Percentiles rank a stretch among this genome's conserved stretches.
Evolutionary conservation across 2,888 invertebrate genomes (phyloP).

Genomic region (Ectobius pallidus): DNA sequence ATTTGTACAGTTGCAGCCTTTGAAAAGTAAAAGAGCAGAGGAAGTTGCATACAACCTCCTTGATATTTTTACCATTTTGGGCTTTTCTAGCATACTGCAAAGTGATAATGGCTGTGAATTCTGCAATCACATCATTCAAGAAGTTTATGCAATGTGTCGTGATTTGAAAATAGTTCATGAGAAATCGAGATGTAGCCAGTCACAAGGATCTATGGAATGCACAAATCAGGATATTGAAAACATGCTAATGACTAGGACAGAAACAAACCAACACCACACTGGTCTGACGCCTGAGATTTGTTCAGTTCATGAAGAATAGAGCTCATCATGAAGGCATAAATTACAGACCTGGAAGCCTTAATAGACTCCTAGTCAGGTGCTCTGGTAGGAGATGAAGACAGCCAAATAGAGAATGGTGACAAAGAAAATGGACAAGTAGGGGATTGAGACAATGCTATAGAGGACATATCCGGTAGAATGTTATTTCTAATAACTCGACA

Average conservation of each 20-base stretch:
- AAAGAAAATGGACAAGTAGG: background rate
- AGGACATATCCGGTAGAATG: background rate
- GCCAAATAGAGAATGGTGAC: background rate
- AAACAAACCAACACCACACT: slow-evolving; percentile 49
- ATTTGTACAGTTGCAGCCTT: slow-evolving; percentile 51
- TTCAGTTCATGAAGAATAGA: slow-evolving; percentile 54
- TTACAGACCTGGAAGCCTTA: too few relatives aligned
- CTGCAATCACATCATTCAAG: slow-evolving; percentile 44
- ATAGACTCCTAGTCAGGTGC: too few relatives aligned
- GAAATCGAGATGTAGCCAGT: slow-evolving; percentile 49
- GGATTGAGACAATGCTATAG: background rate
- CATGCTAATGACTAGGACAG: slow-evolving; percentile 49
- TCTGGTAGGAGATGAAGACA: too few relatives aligned
- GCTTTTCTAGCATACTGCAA: slow-evolving; percentile 52
- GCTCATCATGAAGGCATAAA: slow-evolving; percentile 51
- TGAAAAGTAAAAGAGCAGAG: slow-evolving; percentile 49
- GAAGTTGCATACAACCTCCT: slow-evolving; percentile 51
- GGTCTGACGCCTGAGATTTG: slow-evolving; percentile 53
- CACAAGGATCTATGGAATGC: slow-evolving; percentile 50
- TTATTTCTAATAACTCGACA: too few relatives aligned
- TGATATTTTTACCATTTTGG: slow-evolving; percentile 52
- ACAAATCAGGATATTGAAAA: slow-evolving; percentile 40
- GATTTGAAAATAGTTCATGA: slow-evolving; percentile 52
- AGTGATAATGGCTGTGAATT: slow-evolving; percentile 50
- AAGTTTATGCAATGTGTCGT: slow-evolving; percentile 47